Evolutionary conservation across 2,113 vertebrate genomes (phyloP).

Genomic region (Lampris megalopsis): DNA sequence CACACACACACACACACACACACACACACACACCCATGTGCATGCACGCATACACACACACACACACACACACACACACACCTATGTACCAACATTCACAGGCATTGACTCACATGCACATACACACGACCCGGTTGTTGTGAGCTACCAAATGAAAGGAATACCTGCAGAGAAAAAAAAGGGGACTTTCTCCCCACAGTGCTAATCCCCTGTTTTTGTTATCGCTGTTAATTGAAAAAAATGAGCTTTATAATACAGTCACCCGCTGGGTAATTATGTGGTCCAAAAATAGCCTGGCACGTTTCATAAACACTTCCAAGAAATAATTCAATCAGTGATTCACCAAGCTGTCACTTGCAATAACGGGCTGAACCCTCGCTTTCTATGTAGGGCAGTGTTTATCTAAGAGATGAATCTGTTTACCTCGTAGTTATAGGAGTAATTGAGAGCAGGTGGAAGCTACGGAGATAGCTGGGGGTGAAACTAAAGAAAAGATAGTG

Average conservation of each 20-base stretch:
- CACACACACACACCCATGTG: neutral
- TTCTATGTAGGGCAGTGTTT: conserved; percentile 6
- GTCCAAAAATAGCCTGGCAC: conserved; percentile 38
- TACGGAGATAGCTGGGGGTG: neutral
- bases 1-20: neutral
- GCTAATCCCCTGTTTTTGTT: conserved; percentile 71
- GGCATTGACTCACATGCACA: conserved; percentile 9
- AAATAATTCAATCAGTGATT: conserved; percentile 46
- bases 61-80: neutral
- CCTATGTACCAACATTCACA: conserved; percentile 1
- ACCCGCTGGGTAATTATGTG: conserved; percentile 66
- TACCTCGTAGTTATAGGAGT: conserved; percentile 11
- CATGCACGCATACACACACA: neutral
- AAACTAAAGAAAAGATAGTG: neutral
- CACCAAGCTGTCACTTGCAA: conserved; percentile 52
- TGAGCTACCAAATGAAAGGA: conserved; percentile 8
- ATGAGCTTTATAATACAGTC: conserved; percentile 62
- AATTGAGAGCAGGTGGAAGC: conserved; percentile 13
- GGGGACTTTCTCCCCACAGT: conserved; percentile 30
- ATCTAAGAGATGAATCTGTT: conserved; percentile 42
- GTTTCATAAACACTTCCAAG: conserved; percentile 68
- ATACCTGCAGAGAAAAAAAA: conserved; percentile 41
- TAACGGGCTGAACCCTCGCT: conserved; percentile 30
- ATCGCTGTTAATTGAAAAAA: conserved; percentile 74
- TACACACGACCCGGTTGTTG: neutral